Evolutionary conservation across 1,140 invertebrate genomes (phyloP), one percentile per base, ranked within the genome.

Genomic region (Hirudo medicinalis): DNA sequence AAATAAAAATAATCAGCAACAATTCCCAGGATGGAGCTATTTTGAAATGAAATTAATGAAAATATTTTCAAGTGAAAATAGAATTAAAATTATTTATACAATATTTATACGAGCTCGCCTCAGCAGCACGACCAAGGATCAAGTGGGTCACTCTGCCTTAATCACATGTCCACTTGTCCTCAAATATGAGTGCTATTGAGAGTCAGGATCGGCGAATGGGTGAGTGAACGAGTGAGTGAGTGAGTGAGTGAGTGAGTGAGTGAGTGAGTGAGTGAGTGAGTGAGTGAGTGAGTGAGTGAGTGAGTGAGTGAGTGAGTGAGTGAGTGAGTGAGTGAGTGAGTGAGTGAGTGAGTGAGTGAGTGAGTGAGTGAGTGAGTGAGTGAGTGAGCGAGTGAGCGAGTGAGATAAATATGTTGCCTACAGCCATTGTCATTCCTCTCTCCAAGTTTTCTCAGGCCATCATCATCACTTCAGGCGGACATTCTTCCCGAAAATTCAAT

Each of bases 211-310:
- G 32, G 43, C 27, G 55, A 53, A 54, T 55, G 54, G 20, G 49
- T 25, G 29, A 55, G 69, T 72, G 69, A 49, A 20, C 72, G 60
- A 36, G 40, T 54, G 60, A 69, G 63, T 29, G 71, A 68, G 63
- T 53, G 71, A 72, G 63, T 43, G 71, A 72, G 32, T 43, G 71
- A 72, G 66, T 22, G 66, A 72, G 63, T 43, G 63, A 72, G 71
- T 43, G 71, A 72, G 63, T 67, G 71, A 72, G 71, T 67, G 71
- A 72, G 71, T 67, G 71, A 70, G 69, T 53, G 69, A 70, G 69
- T 53, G 69, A 70, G 69, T 53, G 69, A 70, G 57, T 54, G 57
- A 55, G 57, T 32, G 57, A 63, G 67, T 68, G 67, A 63, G 57
- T 63, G 57, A 63, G 57, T 63, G 57, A 63, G 57, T 63, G 57